Evolutionary conservation across 2,113 vertebrate species (phyloP).

Genomic region (Scartelaos histophorus): DNA sequence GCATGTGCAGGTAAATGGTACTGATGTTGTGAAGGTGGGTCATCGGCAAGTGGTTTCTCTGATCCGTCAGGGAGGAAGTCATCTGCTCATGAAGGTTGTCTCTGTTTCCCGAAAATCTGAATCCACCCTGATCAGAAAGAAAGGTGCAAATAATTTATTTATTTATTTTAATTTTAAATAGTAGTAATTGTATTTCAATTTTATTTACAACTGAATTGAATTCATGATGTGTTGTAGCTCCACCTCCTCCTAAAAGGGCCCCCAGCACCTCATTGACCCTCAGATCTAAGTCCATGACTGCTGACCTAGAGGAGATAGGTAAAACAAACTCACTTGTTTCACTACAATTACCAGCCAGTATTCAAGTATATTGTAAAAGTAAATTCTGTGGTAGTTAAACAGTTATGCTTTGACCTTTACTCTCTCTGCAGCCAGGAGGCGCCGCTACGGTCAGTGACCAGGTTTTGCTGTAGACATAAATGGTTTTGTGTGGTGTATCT

Average conservation of each 20-base stretch:
- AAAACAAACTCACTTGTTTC: constrained; percentile 31
- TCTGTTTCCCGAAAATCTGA: constrained; percentile 93
- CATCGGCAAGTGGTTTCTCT: constrained; percentile 95
- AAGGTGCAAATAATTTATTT: constrained; percentile 75
- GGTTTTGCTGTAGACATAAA: neutral
- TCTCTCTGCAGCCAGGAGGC: constrained; percentile 84
- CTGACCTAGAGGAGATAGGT: constrained; percentile 97
- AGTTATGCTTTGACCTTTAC: constrained; percentile 42
- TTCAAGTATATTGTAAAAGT: neutral
- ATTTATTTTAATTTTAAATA: neutral
- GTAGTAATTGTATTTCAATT: neutral
- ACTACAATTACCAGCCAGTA: neutral
- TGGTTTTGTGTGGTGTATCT: neutral
- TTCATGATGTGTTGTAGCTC: constrained; percentile 77
- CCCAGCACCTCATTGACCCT: constrained; percentile 95
- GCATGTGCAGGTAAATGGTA: constrained; percentile 87
- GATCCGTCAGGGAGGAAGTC: constrained; percentile 95
- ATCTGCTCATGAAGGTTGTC: constrained; percentile 95
- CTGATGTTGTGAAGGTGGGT: constrained; percentile 96
- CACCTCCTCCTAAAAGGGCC: constrained; percentile 92
- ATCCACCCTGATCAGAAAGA: constrained; percentile 86
- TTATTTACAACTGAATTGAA: constrained; percentile 3
- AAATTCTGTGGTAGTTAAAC: neutral
- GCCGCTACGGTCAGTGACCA: constrained; percentile 91
- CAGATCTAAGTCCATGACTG: constrained; percentile 98